These are phyloP conservation scores for Orientallactaga bullata DNA, from an alignment of 2,113 vertebrate genomes.

Conservation along the genomic window DNA sequence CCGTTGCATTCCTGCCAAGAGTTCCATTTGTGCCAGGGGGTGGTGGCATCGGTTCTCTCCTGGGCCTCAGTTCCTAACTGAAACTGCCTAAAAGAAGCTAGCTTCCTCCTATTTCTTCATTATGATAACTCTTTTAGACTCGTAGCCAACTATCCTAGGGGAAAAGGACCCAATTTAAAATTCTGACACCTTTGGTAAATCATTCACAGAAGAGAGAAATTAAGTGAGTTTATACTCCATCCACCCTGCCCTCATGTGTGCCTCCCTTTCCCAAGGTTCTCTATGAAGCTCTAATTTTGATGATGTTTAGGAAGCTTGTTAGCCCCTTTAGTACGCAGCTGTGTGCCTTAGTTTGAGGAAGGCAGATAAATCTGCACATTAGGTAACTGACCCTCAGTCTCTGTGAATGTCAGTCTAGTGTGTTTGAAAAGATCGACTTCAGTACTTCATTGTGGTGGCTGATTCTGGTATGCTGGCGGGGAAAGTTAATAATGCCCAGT, in stretches of 20 bases:
- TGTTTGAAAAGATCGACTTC: conserved; percentile 16
- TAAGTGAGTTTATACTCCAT: conserved; percentile 31
- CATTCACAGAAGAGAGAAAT: conserved; percentile 15
- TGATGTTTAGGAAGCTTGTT: conserved; percentile 54
- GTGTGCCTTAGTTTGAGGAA: conserved; percentile 15
- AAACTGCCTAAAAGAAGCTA: too few relatives aligned
- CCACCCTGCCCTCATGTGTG: not conserved
- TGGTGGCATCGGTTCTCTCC: too few relatives aligned
- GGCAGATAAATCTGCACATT: conserved; percentile 13
- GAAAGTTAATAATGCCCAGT: conserved; percentile 71
- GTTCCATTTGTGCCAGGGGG: too few relatives aligned
- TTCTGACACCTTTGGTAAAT: conserved; percentile 48
- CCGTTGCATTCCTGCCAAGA: too few relatives aligned
- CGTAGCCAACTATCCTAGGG: not conserved
- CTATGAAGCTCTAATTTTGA: not conserved
- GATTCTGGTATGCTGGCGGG: conserved; percentile 44
- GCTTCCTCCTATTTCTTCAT: too few relatives aligned
- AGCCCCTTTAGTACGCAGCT: not conserved
- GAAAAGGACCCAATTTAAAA: not conserved
- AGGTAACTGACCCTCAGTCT: conserved; percentile 35
- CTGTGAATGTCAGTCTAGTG: conserved; percentile 10
- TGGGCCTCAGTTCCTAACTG: too few relatives aligned
- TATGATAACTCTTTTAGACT: not conserved
- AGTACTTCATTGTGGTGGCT: conserved; percentile 27
- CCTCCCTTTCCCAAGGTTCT: conserved; percentile 5